These are phyloP conservation scores for Otolemur garnettii DNA, from an alignment of 2,113 vertebrate genomes.

Conservation along the genomic window DNA sequence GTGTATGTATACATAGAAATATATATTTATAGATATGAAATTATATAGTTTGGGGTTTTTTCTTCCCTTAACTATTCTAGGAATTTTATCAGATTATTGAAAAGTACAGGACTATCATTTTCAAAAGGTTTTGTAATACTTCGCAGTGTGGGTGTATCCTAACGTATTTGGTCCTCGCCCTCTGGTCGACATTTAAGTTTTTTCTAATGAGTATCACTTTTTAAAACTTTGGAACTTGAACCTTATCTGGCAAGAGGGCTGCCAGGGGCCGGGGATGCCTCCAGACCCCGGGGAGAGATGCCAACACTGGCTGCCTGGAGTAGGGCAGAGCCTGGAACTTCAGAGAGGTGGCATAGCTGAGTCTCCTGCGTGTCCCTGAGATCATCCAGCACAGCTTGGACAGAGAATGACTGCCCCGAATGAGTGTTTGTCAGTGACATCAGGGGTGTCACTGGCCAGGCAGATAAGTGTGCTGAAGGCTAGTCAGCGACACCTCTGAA, in stretches of 20 bases:
- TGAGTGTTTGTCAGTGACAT: neutral
- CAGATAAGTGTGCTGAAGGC: too few species aligned
- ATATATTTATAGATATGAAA: neutral
- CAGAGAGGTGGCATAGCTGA: too few species aligned
- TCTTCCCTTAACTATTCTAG: neutral
- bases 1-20: neutral
- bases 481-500: neutral
- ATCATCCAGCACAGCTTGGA: neutral
- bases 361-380: too few species aligned
- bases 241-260: neutral
- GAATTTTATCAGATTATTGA: neutral
- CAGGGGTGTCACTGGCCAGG: rapidly evolving
- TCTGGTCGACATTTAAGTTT: neutral
- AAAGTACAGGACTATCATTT: neutral
- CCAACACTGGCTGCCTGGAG: neutral
- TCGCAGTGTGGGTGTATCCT: neutral
- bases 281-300: too few species aligned
- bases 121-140: neutral
- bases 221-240: neutral
- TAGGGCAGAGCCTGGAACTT: neutral
- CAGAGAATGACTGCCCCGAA: neutral
- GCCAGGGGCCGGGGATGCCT: neutral
- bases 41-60: neutral
- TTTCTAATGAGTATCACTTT: neutral
- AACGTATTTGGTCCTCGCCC: neutral